Base-by-base conservation (phyloP, 1,140 invertebrate species). In the Drosophila ercepeae region DNA sequence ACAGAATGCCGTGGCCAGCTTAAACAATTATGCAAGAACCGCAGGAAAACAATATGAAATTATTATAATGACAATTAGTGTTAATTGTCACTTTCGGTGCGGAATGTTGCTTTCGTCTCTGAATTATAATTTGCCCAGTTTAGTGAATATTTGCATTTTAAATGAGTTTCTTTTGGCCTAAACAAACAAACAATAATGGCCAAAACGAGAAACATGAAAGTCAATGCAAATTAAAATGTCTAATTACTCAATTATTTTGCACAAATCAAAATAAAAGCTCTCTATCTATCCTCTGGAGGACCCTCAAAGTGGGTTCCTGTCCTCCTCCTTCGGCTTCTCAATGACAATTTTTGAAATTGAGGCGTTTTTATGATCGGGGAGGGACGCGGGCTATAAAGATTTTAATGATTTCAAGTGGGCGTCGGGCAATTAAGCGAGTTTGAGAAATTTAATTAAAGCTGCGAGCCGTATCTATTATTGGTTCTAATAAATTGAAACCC, bases 11-110 rank as follows among this genome's bases (percentile, higher is more conserved):
- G 81, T 74, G 81, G 77, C 58, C 68, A 88, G 54, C 75, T 88
- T 88, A 74, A 86, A 81, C 82, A 88, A 88, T 88, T 81, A 88
- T 64, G 44, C 57, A 68, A 50, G 52, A 58, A 53, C 59, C 69
- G 59, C 60, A 51, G 52, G 72, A 54, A 49, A 60, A 77, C 78
- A 82, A 86, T 88, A 86, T 81, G 73, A 86, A 86, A 86, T 88
- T 86, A 86, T 86, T 86, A 73, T 88, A 88, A 88, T 88, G 78
- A 78, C 82, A 89, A 88, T 88, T 88, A 88, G 82, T 88, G 83
- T 88, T 88, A 89, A 88, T 88, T 88, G 82, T 89, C 82, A 86
- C 82, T 88, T 88, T 77, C 58, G 75, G 74, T 51, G 45, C 27
- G 53, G 60, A 82, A 82, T 82, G 78, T 29, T 77, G 60, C 69